Conservation (phyloP, 2,113 vertebrate genomes). For the Boleophthalmus pectinirostris region DNA sequence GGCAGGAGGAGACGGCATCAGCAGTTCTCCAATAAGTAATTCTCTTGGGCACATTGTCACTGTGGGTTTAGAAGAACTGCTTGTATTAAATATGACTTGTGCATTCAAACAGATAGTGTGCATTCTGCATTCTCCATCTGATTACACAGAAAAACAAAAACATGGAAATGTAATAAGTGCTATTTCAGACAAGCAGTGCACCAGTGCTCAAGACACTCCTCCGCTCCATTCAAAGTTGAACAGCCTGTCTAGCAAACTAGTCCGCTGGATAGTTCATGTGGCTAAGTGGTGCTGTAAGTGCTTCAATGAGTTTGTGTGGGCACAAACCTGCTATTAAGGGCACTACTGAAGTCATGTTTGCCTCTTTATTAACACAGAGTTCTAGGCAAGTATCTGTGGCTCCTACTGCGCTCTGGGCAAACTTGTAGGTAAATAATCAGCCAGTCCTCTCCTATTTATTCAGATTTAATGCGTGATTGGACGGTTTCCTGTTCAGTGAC, state of each 20-base stretch:
- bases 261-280: constrained; percentile 1
- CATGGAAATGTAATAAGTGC: neutral
- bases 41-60: constrained; percentile 5
- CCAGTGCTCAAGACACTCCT: neutral
- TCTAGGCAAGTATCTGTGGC: constrained; percentile 52
- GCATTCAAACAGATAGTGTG: neutral
- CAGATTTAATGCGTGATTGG: constrained; percentile 65
- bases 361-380: constrained; percentile 56
- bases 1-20: neutral
- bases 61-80: neutral
- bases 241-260: constrained; percentile 1
- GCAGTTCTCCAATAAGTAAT: constrained; percentile 1
- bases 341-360: constrained; percentile 44
- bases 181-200: neutral
- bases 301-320: constrained; percentile 10
- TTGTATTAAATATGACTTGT: neutral
- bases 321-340: constrained; percentile 8
- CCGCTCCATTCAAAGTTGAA: neutral
- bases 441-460: constrained; percentile 66
- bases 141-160: neutral
- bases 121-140: neutral
- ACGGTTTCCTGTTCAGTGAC: constrained; percentile 62
- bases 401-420: constrained; percentile 39
- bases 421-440: constrained; percentile 71
- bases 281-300: constrained; percentile 9